Conservation (phyloP, 2,797 vertebrate genomes). For the Tadarida brasiliensis region DNA sequence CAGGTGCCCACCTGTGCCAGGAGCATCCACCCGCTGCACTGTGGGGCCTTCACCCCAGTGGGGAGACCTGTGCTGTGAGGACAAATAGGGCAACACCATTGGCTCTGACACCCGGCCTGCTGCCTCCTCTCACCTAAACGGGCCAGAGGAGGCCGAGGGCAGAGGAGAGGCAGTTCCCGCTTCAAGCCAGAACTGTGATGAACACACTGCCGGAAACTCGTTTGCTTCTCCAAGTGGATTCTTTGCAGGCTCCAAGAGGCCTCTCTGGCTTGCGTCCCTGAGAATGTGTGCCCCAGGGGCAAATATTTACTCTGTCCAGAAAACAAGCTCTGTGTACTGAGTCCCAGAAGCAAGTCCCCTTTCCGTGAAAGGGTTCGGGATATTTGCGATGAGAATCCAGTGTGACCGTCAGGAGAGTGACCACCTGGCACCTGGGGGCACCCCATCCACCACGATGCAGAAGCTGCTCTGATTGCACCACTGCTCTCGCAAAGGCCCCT, state of each 20-base stretch:
- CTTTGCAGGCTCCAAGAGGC: too few species aligned
- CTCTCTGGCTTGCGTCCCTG: background rate
- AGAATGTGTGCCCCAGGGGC: background rate
- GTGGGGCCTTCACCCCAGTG: background rate
- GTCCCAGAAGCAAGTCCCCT: background rate
- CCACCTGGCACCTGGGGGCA: background rate
- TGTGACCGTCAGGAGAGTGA: background rate
- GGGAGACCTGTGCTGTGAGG: background rate
- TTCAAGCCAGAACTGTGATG: background rate
- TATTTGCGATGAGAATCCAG: background rate
- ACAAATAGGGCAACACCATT: background rate
- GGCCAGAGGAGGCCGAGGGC: background rate
- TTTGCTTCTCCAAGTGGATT: background rate
- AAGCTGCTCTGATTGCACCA: background rate
- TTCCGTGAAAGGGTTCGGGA: background rate
- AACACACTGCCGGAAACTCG: background rate
- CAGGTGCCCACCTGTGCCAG: background rate
- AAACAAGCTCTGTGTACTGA: background rate
- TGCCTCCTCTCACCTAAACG: background rate
- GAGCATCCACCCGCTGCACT: background rate
- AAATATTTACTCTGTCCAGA: background rate
- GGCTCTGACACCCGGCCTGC: background rate
- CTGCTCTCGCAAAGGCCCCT: background rate
- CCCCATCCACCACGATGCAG: too few species aligned
- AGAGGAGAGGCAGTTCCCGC: background rate